Percentiles rank a stretch among this genome's conserved stretches.
Conservation (phyloP, 2,888 invertebrate genomes). For the Nipponacmea schrenckii region DNA sequence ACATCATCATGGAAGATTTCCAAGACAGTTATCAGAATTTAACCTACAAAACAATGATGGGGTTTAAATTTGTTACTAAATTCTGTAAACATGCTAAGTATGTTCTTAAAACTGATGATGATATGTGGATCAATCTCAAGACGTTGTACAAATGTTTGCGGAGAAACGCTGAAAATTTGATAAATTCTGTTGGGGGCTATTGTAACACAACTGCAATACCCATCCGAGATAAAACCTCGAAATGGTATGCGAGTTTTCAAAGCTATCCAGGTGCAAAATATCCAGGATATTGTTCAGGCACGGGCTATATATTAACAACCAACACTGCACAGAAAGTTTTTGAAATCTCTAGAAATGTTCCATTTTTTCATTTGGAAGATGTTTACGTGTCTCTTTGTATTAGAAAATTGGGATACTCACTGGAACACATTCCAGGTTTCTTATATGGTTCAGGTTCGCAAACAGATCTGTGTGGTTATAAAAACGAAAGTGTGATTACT, state of each 20-base stretch:
- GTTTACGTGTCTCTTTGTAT: slow-evolving; percentile 19
- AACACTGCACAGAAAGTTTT: slow-evolving; percentile 11
- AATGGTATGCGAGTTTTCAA: slow-evolving; percentile 7
- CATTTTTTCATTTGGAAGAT: slow-evolving; percentile 24
- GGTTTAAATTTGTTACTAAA: slow-evolving; percentile 27
- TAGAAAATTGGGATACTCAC: slow-evolving; percentile 11
- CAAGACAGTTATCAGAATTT: slow-evolving; percentile 31
- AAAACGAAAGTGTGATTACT: not conserved
- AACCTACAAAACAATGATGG: slow-evolving; percentile 35
- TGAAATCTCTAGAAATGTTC: slow-evolving; percentile 6
- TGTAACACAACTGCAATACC: slow-evolving; percentile 8
- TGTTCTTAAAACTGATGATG: slow-evolving; percentile 38
- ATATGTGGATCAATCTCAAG: slow-evolving; percentile 29
- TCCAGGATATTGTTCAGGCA: slow-evolving; percentile 13
- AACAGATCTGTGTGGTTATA: not conserved
- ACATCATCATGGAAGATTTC: slow-evolving; percentile 31
- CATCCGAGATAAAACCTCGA: slow-evolving; percentile 3
- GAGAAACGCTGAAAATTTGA: not conserved
- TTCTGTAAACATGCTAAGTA: slow-evolving; percentile 25
- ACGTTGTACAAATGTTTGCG: slow-evolving; percentile 1
- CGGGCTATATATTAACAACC: slow-evolving; percentile 14
- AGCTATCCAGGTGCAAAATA: not conserved
- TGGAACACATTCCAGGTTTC: not conserved
- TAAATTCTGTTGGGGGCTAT: not conserved
- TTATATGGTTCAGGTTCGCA: not conserved